Percentiles rank a stretch among this genome's conserved stretches.
phyloP scores from a whole-genome alignment of 37 sponge, comb jelly and placozoan species.

The Aplysina aerophoba region DNA sequence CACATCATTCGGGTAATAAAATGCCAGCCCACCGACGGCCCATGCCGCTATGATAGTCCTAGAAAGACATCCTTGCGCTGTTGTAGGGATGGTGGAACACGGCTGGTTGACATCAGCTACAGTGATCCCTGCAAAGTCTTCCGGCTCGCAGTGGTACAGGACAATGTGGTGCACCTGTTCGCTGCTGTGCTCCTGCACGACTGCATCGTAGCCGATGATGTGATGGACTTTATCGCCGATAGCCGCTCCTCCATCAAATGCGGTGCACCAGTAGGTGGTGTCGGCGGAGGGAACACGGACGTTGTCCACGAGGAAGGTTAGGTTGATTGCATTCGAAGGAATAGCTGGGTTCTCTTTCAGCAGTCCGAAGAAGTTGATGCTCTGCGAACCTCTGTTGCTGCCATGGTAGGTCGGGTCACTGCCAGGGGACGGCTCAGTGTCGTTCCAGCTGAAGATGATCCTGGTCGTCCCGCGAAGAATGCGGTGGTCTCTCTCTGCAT shows the following conservation, averaged over 20 bases:
- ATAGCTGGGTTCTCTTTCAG: neutral
- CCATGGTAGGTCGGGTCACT: neutral
- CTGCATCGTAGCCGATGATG: too few relatives aligned
- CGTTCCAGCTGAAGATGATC: constrained; percentile 23
- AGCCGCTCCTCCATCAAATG: neutral
- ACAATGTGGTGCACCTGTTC: too few relatives aligned
- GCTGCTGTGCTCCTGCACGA: too few relatives aligned
- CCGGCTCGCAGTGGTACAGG: too few relatives aligned
- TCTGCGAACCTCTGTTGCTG: neutral
- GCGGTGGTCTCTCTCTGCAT: neutral
- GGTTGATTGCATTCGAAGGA: neutral
- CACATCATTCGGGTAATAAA: constrained; percentile 56
- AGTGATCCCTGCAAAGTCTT: too few relatives aligned
- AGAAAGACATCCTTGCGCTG: neutral
- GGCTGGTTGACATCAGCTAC: too few relatives aligned
- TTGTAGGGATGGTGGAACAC: too few relatives aligned
- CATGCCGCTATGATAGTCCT: constrained; percentile 12
- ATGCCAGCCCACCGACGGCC: constrained; percentile 52
- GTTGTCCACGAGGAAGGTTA: neutral
- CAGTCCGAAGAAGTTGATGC: constrained; percentile 1
- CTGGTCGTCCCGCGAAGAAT: constrained; percentile 10
- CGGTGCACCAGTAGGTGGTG: constrained; percentile 33
- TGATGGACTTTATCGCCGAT: too few relatives aligned
- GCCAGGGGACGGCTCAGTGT: neutral
- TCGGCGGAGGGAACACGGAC: neutral